Evolutionary conservation across 35 echinoderm and acorn worm species (phyloP).

Genomic region (Ophiothrix spiculata): DNA sequence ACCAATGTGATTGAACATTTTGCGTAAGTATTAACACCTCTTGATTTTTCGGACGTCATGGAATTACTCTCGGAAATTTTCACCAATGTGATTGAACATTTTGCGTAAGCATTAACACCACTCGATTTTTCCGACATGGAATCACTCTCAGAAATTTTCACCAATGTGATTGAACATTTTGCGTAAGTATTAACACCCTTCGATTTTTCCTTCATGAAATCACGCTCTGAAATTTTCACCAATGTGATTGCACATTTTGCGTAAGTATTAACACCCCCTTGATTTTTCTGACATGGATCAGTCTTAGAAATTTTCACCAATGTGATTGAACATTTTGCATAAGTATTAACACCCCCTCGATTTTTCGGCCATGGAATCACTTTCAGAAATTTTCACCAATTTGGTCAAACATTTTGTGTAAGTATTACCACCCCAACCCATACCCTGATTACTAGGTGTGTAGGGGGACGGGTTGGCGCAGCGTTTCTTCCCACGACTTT

Average conservation of each 20-base stretch:
- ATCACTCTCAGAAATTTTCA: constrained; percentile 61
- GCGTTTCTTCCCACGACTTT: constrained; percentile 67
- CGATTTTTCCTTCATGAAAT: constrained; percentile 78
- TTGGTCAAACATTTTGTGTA: constrained; percentile 92
- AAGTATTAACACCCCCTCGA: constrained; percentile 54
- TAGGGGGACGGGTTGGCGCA: too few relatives aligned
- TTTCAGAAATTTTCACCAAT: constrained; percentile 68
- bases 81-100: too few relatives aligned
- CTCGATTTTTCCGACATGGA: constrained; percentile 88
- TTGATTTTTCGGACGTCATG: constrained; percentile 76
- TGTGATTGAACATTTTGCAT: constrained; percentile 94
- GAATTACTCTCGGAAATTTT: too few relatives aligned
- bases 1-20: constrained; percentile 86
- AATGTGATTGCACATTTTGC: too few relatives aligned
- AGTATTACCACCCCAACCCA: constrained; percentile 53
- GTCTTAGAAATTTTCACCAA: constrained; percentile 65
- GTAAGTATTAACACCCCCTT: too few relatives aligned
- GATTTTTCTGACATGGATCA: constrained; percentile 73
- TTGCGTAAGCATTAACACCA: too few relatives aligned
- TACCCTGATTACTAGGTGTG: too few relatives aligned
- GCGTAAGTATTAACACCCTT: constrained; percentile 67
- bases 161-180: constrained; percentile 86
- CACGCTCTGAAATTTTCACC: too few relatives aligned
- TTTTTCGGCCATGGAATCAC: constrained; percentile 81
- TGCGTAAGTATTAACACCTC: constrained; percentile 63